Evolutionary conservation across 1,140 invertebrate species (phyloP).

Genomic region (Apis florea): DNA sequence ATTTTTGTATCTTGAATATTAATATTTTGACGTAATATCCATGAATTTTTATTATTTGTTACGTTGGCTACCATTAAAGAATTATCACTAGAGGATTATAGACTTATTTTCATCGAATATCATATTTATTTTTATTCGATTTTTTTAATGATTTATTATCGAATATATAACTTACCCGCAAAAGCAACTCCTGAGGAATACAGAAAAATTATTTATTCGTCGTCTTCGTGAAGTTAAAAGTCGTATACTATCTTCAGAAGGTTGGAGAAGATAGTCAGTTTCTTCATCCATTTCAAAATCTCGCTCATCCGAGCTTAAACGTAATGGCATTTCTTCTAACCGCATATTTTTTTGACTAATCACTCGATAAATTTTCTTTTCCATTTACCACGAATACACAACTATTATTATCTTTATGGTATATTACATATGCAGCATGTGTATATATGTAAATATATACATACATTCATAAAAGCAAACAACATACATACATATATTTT

Average conservation of each 20-base stretch:
- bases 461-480: background rate
- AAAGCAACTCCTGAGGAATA: conserved; percentile 75
- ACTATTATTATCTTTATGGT: background rate
- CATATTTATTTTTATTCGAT: background rate
- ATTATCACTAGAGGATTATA: background rate
- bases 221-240: conserved; percentile 69
- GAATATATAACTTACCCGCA: conserved; percentile 78
- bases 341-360: conserved; percentile 66
- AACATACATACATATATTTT: background rate
- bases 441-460: background rate
- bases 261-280: conserved; percentile 83
- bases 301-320: conserved; percentile 80
- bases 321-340: conserved; percentile 82
- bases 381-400: conserved; percentile 26
- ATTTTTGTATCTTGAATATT: background rate
- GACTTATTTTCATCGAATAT: background rate
- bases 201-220: conserved; percentile 71
- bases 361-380: conserved; percentile 29
- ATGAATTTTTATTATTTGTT: background rate
- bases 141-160: background rate
- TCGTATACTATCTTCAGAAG: conserved; percentile 75
- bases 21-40: background rate
- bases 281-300: conserved; percentile 86
- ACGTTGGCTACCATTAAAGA: conserved; percentile 27
- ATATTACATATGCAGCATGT: background rate